Base-by-base conservation (phyloP, 2,797 vertebrate species). In the Falco biarmicus region DNA sequence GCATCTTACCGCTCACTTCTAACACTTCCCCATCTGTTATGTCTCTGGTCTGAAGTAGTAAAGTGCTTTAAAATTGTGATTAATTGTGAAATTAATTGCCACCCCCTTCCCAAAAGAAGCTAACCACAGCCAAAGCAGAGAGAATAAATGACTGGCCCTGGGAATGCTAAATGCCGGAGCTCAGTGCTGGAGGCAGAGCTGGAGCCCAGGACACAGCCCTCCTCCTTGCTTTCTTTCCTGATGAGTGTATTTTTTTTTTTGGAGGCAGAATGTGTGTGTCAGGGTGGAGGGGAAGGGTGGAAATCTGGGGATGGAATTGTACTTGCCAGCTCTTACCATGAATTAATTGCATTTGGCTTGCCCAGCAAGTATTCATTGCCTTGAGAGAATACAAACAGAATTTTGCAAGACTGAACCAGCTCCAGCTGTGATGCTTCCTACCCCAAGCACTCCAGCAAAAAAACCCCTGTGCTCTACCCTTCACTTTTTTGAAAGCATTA, bases 261-360 rank as follows among this genome's bases (percentile, higher is more conserved):
- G 95, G 96, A 96, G 89, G 65, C 87, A 68, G 77, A 94, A 79
- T 70, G 69, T 50, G 47, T 86, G 91, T 94, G 80, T 96, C 91
- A 93, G 89, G 83, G 84, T 88, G 43, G 77, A 95, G 45, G 9
- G 89, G 74, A 96, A 95, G 94, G 96, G 94, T 96, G 91, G 95
- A 96, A 97, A 84, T 88, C 83, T 95, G 77, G 84, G 48, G 54
- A 68, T 76, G 56, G 83, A 84, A 51, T 37, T 95, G 66, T 81
- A 34, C 84, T 96, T 86, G 91, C 93, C 91, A 95, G 66, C 74
- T 95, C 75, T 88, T 81, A 84, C 95, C 79, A 76, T 90, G 54
- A 95, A 94, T 95, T 96, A 95, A 97, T 96, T 93, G 85, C 34
- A 24, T 78, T 96, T 97, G 95, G 96, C 95, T 91, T 95, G 80